A percentile compares a stretch with the other conserved stretches of the same genome.
Conservation (phyloP, 2,888 invertebrate species). For the Nomada fucata region DNA sequence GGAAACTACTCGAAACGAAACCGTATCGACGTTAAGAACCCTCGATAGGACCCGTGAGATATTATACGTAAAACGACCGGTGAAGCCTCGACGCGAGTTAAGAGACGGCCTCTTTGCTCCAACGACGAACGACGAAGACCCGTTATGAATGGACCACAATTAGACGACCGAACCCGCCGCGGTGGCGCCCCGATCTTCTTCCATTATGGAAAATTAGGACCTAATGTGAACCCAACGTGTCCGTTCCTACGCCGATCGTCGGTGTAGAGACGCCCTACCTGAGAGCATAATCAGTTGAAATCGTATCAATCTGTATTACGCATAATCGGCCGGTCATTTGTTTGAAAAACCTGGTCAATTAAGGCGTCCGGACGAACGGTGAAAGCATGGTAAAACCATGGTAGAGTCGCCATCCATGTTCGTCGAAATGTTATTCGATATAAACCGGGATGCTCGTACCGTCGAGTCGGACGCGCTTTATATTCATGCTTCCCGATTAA, state of each 20-base stretch:
- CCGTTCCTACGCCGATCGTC: slow-evolving; percentile 53
- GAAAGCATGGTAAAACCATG: slow-evolving; percentile 64
- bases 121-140: slow-evolving; percentile 33
- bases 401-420: slow-evolving; percentile 56
- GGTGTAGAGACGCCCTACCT: slow-evolving; percentile 48
- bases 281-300: not conserved
- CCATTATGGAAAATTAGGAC: slow-evolving; percentile 79
- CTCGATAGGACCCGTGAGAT: slow-evolving; percentile 22
- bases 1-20: not conserved
- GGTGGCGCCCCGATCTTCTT: slow-evolving; percentile 77
- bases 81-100: slow-evolving; percentile 59
- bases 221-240: slow-evolving; percentile 70
- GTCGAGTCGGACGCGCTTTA: slow-evolving; percentile 78
- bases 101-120: slow-evolving; percentile 42
- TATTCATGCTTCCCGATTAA: slow-evolving; percentile 83
- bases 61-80: slow-evolving; percentile 53
- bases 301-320: slow-evolving; percentile 11
- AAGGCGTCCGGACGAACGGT: slow-evolving; percentile 60
- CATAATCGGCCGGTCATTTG: not conserved
- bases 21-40: slow-evolving; percentile 10
- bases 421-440: slow-evolving; percentile 37
- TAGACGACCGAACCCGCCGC: slow-evolving; percentile 70
- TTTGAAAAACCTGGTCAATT: not conserved
- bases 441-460: slow-evolving; percentile 45
- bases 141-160: slow-evolving; percentile 78